Conservation (phyloP, 2,888 invertebrate genomes). For the Chromoteleia sp. region DNA sequence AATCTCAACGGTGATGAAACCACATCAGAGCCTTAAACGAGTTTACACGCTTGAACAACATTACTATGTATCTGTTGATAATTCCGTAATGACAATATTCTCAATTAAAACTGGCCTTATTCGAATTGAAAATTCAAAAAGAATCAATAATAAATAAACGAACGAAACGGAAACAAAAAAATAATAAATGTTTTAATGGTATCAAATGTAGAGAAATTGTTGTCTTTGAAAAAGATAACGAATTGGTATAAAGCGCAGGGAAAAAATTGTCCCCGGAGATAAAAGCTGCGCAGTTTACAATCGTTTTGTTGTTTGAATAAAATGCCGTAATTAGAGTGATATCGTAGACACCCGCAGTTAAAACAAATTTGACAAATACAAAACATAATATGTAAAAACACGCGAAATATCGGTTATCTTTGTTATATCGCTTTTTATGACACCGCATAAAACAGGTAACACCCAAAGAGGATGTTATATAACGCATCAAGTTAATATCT, state of each 20-base stretch:
- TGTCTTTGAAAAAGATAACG: slow-evolving; percentile 23
- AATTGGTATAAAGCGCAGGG: slow-evolving; percentile 11
- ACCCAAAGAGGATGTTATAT: slow-evolving; percentile 48
- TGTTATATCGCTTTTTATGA: slow-evolving; percentile 49
- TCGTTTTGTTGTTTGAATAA: slow-evolving; percentile 40
- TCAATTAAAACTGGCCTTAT: slow-evolving; percentile 9
- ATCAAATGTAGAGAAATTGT: slow-evolving; percentile 9
- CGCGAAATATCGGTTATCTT: slow-evolving; percentile 43
- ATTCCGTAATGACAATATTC: slow-evolving; percentile 53
- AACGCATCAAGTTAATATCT: slow-evolving; percentile 55
- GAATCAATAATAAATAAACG: not conserved
- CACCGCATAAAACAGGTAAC: slow-evolving; percentile 40
- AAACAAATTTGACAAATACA: slow-evolving; percentile 47
- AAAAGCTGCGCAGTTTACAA: slow-evolving; percentile 44
- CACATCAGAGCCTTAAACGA: slow-evolving; percentile 70
- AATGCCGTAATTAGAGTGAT: slow-evolving; percentile 37
- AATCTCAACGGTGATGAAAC: slow-evolving; percentile 76
- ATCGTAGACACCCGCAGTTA: slow-evolving; percentile 21
- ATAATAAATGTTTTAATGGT: slow-evolving; percentile 11
- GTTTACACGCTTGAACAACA: slow-evolving; percentile 62
- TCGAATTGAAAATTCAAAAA: not conserved
- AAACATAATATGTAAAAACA: slow-evolving; percentile 39
- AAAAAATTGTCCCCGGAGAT: slow-evolving; percentile 24
- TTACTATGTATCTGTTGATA: slow-evolving; percentile 39
- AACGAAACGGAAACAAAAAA: slow-evolving; percentile 1